phyloP scores from a whole-genome alignment of 1,140 invertebrate species.

The Cyclargus thomasi region DNA sequence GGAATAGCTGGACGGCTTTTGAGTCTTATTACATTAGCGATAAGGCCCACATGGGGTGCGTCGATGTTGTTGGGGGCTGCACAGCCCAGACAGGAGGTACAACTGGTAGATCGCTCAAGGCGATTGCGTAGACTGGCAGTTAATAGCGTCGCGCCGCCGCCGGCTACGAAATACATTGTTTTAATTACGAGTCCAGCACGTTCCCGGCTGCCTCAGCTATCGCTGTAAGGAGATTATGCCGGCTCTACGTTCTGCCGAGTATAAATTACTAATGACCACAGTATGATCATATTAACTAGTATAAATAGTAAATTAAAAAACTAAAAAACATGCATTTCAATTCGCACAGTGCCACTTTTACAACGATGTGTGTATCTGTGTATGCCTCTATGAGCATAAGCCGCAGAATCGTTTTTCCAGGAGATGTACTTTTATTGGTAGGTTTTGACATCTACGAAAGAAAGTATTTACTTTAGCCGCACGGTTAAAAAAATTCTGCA shows the following conservation, averaged over 20 bases:
- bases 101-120: constrained; percentile 5
- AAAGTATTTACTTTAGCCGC: too few relatives aligned
- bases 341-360: too few relatives aligned
- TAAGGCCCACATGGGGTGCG: not conserved
- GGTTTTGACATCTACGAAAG: too few relatives aligned
- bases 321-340: too few relatives aligned
- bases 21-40: not conserved
- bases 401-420: too few relatives aligned
- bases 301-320: too few relatives aligned
- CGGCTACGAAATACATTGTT: constrained; percentile 21
- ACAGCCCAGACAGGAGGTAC: constrained; percentile 7
- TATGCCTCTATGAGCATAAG: too few relatives aligned
- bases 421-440: too few relatives aligned
- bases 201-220: constrained; percentile 2
- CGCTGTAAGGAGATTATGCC: not conserved
- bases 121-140: constrained; percentile 17
- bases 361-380: too few relatives aligned
- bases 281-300: too few relatives aligned
- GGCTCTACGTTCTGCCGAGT: not conserved
- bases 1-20: not conserved
- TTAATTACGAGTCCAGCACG: constrained; percentile 21
- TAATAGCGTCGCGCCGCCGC: constrained; percentile 21
- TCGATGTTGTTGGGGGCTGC: not conserved
- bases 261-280: too few relatives aligned
- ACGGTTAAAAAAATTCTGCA: too few relatives aligned